A percentile compares a stretch with the other conserved stretches of the same genome.
phyloP scores from a whole-genome alignment of 1,140 invertebrate species.

The Dendrolimus kikuchii region DNA sequence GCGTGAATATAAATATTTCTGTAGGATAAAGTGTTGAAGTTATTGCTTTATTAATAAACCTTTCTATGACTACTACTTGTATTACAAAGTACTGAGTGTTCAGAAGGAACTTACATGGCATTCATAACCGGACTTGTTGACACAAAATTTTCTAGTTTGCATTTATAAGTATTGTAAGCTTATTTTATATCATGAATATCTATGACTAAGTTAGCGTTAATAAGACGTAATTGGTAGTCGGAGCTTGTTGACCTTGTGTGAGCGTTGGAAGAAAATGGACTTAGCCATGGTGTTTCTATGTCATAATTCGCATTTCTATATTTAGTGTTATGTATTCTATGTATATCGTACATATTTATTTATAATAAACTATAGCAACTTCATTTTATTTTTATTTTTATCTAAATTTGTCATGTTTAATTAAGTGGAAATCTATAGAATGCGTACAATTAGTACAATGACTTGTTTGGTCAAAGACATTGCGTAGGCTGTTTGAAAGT shows the following conservation, averaged over 20 bases:
- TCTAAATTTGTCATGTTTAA: slow-evolving; percentile 1
- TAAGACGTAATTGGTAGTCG: slow-evolving; percentile 31
- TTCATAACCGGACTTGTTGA: slow-evolving; percentile 24
- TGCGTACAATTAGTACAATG: slow-evolving; percentile 6
- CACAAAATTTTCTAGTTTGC: slow-evolving; percentile 22
- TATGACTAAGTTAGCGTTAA: slow-evolving; percentile 24
- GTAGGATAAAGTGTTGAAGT: no score
- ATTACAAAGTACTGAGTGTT: no score
- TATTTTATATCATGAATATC: slow-evolving; percentile 18
- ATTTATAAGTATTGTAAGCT: slow-evolving; percentile 29
- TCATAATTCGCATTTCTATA: neutral
- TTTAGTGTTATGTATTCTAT: slow-evolving; percentile 10
- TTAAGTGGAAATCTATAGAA: slow-evolving; percentile 8
- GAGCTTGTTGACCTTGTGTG: slow-evolving; percentile 26
- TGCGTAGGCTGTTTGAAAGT: slow-evolving; percentile 7
- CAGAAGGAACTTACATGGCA: neutral
- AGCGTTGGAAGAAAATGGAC: slow-evolving; percentile 26
- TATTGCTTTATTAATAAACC: no score
- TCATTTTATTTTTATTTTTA: slow-evolving; percentile 6
- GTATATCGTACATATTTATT: slow-evolving; percentile 1
- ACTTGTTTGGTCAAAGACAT: slow-evolving; percentile 36
- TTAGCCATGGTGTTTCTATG: slow-evolving; percentile 9
- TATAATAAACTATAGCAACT: slow-evolving; percentile 6
- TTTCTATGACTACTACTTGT: no score
- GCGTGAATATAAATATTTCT: no score